Evolutionary conservation across 92 coral and sea anemone genomes (phyloP).

Genomic region (Palythoa grandis): DNA sequence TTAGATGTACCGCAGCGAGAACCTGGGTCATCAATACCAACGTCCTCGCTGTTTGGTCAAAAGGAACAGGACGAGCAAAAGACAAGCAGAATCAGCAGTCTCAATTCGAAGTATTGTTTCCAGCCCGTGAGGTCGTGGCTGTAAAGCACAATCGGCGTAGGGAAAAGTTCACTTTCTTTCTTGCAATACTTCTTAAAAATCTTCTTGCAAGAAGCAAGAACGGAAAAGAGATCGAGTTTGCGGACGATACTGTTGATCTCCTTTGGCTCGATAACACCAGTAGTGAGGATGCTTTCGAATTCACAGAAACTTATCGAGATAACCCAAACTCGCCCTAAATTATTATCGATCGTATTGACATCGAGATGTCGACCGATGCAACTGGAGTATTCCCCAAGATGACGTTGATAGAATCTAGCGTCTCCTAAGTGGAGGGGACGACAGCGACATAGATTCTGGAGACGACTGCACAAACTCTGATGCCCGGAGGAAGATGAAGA

Average conservation of each 20-base stretch:
- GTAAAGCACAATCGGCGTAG: not conserved
- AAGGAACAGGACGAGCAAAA: not conserved
- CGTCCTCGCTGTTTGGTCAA: not conserved
- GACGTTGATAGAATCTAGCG: constrained; percentile 48
- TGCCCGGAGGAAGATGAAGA: not conserved
- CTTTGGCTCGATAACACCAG: not conserved
- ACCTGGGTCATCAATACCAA: not conserved
- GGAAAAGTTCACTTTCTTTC: no score
- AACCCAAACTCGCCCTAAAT: not conserved
- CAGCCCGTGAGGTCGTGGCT: not conserved
- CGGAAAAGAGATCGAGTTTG: not conserved
- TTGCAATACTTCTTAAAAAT: not conserved
- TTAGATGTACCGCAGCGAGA: not conserved
- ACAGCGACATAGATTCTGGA: constrained; percentile 54
- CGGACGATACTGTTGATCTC: not conserved
- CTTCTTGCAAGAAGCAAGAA: not conserved
- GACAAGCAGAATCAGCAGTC: not conserved
- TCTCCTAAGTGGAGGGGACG: constrained; percentile 46
- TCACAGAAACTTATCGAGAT: no score
- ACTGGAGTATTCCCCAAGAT: constrained; percentile 39
- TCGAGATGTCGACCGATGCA: constrained; percentile 31
- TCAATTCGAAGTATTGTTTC: not conserved
- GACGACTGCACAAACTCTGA: constrained; percentile 1
- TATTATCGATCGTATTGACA: not conserved
- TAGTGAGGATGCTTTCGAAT: not conserved